phyloP scores from a whole-genome alignment of 1,140 invertebrate species.

The Tenebrio molitor region DNA sequence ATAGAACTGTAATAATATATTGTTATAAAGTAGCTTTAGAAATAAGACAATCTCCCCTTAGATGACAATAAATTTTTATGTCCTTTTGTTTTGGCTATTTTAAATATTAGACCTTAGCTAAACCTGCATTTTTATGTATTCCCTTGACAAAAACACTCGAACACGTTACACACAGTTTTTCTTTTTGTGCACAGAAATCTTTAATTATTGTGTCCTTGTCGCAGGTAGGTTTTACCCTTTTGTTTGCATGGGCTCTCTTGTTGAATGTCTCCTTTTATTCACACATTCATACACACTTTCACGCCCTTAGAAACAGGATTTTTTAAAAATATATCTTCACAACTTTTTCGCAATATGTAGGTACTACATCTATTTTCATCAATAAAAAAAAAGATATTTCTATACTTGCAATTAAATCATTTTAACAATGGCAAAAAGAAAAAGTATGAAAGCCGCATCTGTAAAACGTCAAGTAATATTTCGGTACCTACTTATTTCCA shows the following conservation, averaged over 20 bases:
- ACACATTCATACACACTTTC: too few relatives aligned
- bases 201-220: slow-evolving; percentile 9
- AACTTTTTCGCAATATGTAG: too few relatives aligned
- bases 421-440: too few relatives aligned
- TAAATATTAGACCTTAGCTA: slow-evolving; percentile 25
- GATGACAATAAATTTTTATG: slow-evolving; percentile 53
- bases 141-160: slow-evolving; percentile 1
- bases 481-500: too few relatives aligned
- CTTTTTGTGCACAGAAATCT: background rate
- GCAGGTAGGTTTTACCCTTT: slow-evolving; percentile 37
- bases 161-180: slow-evolving; percentile 19
- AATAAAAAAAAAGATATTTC: too few relatives aligned
- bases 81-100: slow-evolving; percentile 39
- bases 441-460: too few relatives aligned
- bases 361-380: too few relatives aligned
- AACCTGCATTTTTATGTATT: slow-evolving; percentile 26
- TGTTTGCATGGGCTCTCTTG: slow-evolving; percentile 11
- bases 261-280: background rate
- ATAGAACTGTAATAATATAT: slow-evolving; percentile 54
- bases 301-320: background rate
- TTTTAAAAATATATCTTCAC: too few relatives aligned
- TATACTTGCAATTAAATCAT: too few relatives aligned
- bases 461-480: too few relatives aligned
- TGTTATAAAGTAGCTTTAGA: slow-evolving; percentile 25
- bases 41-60: slow-evolving; percentile 40